Evolutionary conservation across 2,888 invertebrate genomes (phyloP), one percentile per base, ranked within the genome.

Genomic region (Isoperla grammatica): DNA sequence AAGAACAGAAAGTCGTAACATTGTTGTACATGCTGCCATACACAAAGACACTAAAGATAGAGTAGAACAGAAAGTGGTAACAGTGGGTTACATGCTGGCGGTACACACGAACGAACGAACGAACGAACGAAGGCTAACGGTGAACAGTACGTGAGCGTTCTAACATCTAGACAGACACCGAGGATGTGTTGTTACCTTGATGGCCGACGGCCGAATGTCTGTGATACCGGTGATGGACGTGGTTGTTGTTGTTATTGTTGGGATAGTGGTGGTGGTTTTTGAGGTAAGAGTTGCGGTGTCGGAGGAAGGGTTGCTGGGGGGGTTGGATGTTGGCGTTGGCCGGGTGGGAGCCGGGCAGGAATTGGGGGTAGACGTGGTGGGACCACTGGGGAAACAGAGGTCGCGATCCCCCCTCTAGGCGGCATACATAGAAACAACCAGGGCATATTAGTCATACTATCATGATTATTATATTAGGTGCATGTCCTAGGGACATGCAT

Each of bases 311-410:
- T 68, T 74, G 73, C 69, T 74, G 76, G 71, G 71, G 73, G 75
- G 71, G 73, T 19, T 53, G 53, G 78, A 72, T 79, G 79, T 83
- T 85, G 70, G 53, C 53, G 12, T 53, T 53, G 2, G 53, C 53
- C 1, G 90, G 89, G 80, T 91, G 91, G 77, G 90, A 87, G 76
- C 90, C 90, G 72, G 92, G 91, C 76, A 93, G 84, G 82, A 92
- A 93, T 82, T 93, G 92, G 70, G 93, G 92, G 79, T 92, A 91
- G 73, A 93, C 91, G 81, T 92, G 92, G 80, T 92, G 92, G 70
- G 92, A 92, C 92, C 93, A 93, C 81, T 93, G 92, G 69, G 92
- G 92, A 78, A 93, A 93, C 75, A 92, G 83, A 71, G 92, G 92
- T 74, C 90, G 84, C 72, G 87, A 83, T 75, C 87, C 75, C 70